Evolutionary conservation across 2,113 vertebrate genomes (phyloP).

Genomic region (Apodemus sylvaticus): DNA sequence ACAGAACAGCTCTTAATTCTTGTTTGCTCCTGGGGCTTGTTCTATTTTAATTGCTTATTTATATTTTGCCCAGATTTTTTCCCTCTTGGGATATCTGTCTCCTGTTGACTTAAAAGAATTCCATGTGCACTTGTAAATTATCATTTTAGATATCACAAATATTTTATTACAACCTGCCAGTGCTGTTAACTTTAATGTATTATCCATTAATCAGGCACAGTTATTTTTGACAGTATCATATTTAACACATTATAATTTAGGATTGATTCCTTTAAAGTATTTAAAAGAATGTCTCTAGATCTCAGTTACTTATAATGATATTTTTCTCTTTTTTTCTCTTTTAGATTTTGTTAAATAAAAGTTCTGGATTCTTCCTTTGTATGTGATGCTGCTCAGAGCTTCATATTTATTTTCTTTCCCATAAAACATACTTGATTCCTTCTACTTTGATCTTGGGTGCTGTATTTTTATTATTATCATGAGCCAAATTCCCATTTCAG

Average conservation of each 20-base stretch:
- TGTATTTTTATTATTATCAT: not conserved
- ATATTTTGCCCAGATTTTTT: not conserved
- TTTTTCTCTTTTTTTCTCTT: conserved; percentile 31
- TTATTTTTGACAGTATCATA: conserved; percentile 35
- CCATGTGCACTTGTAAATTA: not conserved
- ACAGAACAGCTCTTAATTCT: conserved; percentile 21
- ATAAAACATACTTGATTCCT: not conserved
- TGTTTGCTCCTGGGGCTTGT: not conserved
- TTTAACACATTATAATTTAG: conserved; percentile 27
- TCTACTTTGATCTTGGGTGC: not conserved
- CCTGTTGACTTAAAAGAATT: conserved; percentile 39
- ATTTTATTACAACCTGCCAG: not conserved
- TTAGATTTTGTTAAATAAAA: conserved; percentile 33
- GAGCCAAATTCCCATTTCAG: not conserved
- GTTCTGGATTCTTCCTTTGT: not conserved
- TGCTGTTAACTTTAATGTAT: not conserved
- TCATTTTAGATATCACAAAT: conserved; percentile 7
- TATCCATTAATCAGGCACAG: conserved; percentile 28
- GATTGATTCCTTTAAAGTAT: conserved; percentile 34
- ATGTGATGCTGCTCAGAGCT: not conserved
- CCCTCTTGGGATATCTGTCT: conserved; percentile 34
- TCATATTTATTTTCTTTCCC: not conserved
- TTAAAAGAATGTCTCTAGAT: conserved; percentile 27
- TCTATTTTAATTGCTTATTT: conserved; percentile 46
- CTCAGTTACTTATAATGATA: conserved; percentile 18